Base-by-base conservation (phyloP, 2,888 invertebrate species). In the Drosophila austrosaltans region DNA sequence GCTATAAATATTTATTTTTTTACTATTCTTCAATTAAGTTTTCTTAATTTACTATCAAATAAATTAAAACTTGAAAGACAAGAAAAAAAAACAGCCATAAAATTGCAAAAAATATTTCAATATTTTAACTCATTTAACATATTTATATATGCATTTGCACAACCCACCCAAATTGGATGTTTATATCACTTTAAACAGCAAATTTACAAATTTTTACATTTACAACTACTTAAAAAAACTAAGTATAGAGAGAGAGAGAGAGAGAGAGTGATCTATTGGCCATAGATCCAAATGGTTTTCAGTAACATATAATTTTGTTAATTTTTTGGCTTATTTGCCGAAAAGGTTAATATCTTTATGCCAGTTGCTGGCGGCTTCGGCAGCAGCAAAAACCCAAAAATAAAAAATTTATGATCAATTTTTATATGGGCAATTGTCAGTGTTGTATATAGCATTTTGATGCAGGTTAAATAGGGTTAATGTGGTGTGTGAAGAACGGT, bases 381-480 rank as follows among this genome's bases (percentile, higher is more conserved):
- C 76, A 76, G 76, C 73, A 0, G 16, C 16, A 16, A 16, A 16
- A 16, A 16, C 16, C 16, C 16, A 16, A 16, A 16, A 16, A 16
- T 0, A 16, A 54, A 44, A 66, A 25, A 66, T 74, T 74, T 79
- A 72, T 64, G 69, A 74, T 63, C 65, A 16, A 57, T 53, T 79
- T 78, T 36, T 28, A 42, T 80, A 70, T 69, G 61, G 57, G 30
- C 30, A 30, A 30, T 30, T 30, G 30, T 30, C 30, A 1, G 30
- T 57, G 63, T 63, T 71, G 63, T 67, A 69, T 69, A 71, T 80
- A 63, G 63, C 42, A 63, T 63, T 70, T 58, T 76, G 67, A 65
- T 56, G 57, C 68, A 68, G 80, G 85, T 82, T 85, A 85, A 85
- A 67, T 58, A 80, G 81, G 85, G 85, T 80, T 82, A 82, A 85